Conservation (phyloP, 1,140 invertebrate species). For the Brachionus manjavacas region DNA sequence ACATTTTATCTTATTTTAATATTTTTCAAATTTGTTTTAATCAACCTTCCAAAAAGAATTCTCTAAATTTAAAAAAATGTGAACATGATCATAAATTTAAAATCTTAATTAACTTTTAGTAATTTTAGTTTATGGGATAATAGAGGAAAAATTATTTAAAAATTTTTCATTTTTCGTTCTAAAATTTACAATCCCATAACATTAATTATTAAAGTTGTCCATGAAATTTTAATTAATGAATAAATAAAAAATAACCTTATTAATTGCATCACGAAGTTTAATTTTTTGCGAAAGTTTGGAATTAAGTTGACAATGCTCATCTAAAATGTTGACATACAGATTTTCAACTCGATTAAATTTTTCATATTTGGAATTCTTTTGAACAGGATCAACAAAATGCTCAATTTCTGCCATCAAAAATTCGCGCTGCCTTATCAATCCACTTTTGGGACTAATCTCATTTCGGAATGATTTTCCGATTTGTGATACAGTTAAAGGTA, state of each 20-base stretch:
- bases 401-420: conserved; percentile 99
- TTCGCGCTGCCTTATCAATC: conserved; percentile 85
- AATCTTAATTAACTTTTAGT: no score
- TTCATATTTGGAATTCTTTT: conserved; percentile 79
- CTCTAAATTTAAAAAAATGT: no score
- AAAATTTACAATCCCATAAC: no score
- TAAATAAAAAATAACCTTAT: conserved; percentile 64
- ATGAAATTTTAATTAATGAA: conserved; percentile 45
- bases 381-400: conserved; percentile 89
- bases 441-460: conserved; percentile 96
- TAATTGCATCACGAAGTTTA: conserved; percentile 56
- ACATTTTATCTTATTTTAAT: no score
- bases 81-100: no score
- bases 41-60: no score
- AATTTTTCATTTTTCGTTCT: no score
- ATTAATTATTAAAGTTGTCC: no score
- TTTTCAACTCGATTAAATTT: conserved; percentile 76
- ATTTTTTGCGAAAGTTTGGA: conserved; percentile 53
- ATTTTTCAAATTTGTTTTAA: no score
- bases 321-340: conserved; percentile 75
- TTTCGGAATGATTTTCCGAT: conserved; percentile 96
- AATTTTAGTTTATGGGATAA: no score
- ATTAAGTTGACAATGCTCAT: conserved; percentile 89
- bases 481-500: conserved; percentile 96
- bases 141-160: no score